Conservation (phyloP, 2,888 invertebrate genomes). For the Drosophila algonquin region DNA sequence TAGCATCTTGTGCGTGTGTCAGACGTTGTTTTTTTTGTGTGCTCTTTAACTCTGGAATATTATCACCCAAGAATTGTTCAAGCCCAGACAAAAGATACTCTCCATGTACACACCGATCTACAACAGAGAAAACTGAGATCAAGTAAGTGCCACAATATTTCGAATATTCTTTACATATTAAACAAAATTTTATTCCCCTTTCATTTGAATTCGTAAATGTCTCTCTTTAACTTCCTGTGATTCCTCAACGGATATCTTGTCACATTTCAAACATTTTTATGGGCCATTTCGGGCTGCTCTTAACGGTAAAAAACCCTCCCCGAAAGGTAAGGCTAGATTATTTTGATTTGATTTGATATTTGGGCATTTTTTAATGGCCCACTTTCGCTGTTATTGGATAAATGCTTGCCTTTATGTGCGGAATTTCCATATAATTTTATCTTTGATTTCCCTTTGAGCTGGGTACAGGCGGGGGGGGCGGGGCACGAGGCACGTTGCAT, state of each 20-base stretch:
- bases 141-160: constrained; percentile 29
- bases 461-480: not conserved
- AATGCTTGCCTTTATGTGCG: constrained; percentile 22
- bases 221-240: not conserved
- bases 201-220: not conserved
- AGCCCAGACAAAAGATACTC: constrained; percentile 16
- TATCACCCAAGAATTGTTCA: not conserved
- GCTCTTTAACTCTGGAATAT: constrained; percentile 1
- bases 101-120: too few relatives aligned
- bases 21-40: constrained; percentile 7
- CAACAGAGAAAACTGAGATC: not conserved
- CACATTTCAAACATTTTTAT: constrained; percentile 37
- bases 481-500: not conserved
- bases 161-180: not conserved
- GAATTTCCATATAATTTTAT: constrained; percentile 17
- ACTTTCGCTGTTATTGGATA: constrained; percentile 2
- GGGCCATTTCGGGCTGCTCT: constrained; percentile 23
- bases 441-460: constrained; percentile 16
- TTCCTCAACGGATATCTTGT: constrained; percentile 17
- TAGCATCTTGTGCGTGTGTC: constrained; percentile 44
- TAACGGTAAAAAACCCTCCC: constrained; percentile 11
- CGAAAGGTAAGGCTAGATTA: constrained; percentile 21
- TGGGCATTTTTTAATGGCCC: constrained; percentile 11
- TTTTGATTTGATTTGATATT: constrained; percentile 32
- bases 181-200: constrained; percentile 1